Base-by-base conservation (phyloP, 2,113 vertebrate genomes). In the Pollachius pollachius region DNA sequence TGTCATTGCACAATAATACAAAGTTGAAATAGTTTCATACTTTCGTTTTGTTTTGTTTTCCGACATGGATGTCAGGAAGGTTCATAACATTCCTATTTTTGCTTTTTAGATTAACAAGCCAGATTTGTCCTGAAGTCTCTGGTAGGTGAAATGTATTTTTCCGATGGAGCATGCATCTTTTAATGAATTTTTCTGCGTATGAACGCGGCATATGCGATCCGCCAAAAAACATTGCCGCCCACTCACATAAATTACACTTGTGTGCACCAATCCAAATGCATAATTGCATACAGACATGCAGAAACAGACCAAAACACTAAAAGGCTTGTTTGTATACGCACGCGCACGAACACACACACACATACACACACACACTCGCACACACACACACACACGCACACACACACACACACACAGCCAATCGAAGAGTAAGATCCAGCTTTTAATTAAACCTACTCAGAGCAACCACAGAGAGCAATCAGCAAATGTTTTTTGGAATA, bases 371-470 rank as follows among this genome's bases (percentile, higher is more conserved):
- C n/a, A 62, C 3, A 62, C 60, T 6, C 54, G 71, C 48, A 59
- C 37, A 30, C 13, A 23, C 67, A 52, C 34, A 72, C 71, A 62
- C 64, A 72, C 64, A 41, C 25, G 37, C 21, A 27, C 61, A 25
- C 61, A 62, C 61, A 62, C 61, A 27, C 21, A 19, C 8, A n/a
- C 18, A 54, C 52, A 54, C 52, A 54, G 52, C 12, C 16, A 54
- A 16, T 54, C 52, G 12, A 54, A 16, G 12, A 54, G 52, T 54
- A 71, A 68, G 48, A 77, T 83, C 77, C 80, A 72, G 67, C 69
- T 83, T 82, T 87, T 81, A 85, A 88, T 85, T 87, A 83, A 73
- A 72, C 63, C 72, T 52, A 56, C 71, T 75, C 58, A 73, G 78
- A 52, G 64, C 68, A 70, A 75, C 73, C 58, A 56, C 52, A 25